These are phyloP conservation scores for Diabrotica undecimpunctata DNA, from an alignment of 1,140 invertebrate species.

Conservation along the genomic window DNA sequence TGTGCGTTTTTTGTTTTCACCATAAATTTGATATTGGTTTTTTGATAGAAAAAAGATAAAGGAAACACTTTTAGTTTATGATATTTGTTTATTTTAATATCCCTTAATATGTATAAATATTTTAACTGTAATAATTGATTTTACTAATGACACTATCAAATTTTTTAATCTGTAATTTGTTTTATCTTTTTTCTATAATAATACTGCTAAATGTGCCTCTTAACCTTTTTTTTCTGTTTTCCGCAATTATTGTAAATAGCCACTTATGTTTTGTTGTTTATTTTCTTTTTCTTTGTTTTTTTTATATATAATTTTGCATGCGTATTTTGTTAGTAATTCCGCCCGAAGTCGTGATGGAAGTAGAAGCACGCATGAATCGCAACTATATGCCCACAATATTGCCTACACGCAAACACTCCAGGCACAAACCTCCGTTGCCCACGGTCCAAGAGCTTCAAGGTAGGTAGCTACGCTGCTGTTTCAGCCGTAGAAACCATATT, in stretches of 20 bases:
- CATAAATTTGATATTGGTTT: background rate
- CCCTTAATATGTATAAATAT: no score
- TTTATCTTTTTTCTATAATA: no score
- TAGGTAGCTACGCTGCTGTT: slow-evolving; percentile 39
- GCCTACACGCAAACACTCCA: slow-evolving; percentile 42
- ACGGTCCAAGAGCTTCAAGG: slow-evolving; percentile 56
- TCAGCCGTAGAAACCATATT: no score
- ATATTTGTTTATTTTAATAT: no score
- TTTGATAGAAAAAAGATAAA: background rate
- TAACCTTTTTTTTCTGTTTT: slow-evolving; percentile 38
- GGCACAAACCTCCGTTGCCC: slow-evolving; percentile 50
- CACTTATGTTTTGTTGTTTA: slow-evolving; percentile 20
- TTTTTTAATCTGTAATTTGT: no score
- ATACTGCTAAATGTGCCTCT: background rate
- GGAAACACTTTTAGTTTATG: no score
- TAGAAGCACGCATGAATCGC: slow-evolving; percentile 83
- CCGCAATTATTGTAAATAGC: slow-evolving; percentile 34
- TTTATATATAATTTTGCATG: slow-evolving; percentile 53
- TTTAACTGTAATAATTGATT: no score
- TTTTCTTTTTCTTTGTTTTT: slow-evolving; percentile 35
- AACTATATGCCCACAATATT: slow-evolving; percentile 47
- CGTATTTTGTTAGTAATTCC: slow-evolving; percentile 70
- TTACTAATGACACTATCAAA: no score
- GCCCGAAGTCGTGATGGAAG: slow-evolving; percentile 80
- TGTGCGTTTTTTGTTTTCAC: slow-evolving; percentile 3